Evolutionary conservation across 2,888 invertebrate species (phyloP), one percentile per base, ranked within the genome.

Genomic region (Conistra vaccinii): DNA sequence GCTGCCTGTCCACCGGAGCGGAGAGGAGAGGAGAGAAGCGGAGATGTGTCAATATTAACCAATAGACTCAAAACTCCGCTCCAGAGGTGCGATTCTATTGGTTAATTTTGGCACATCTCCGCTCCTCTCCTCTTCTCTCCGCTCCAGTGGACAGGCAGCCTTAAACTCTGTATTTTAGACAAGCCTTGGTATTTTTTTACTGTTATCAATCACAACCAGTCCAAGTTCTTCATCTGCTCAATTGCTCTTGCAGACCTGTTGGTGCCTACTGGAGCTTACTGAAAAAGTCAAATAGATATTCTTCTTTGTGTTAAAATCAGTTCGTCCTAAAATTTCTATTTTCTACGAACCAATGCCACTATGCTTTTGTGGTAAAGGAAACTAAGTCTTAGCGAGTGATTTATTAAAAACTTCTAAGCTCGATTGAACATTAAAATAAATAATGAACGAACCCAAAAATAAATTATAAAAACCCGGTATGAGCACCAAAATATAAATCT

Each of bases 381-480:
- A 76, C 58, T 6, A 73, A 55, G 29, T 77, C 63, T 68, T 66
- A 78, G 0, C 23, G n/a, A 63, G n/a, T 77, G 76, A 80, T 85
- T 80, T 85, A 85, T 85, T 57, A 39, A 20, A 65, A 78, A 65
- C 45, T 63, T 76, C 65, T 39, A 83, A 78, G 53, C 69, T 74
- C 39, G 62, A 79, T 73, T 77, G 76, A 73, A 72, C 70, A 75
- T 81, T 78, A 83, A 81, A 81, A 83, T 87, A 83, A 89, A 81
- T 89, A 86, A 88, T 88, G 84, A 83, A 61, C 23, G 39, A 58
- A 67, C 60, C 76, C 77, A 82, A 88, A 89, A 86, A 86, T 89
- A 88, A 76, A 83, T 82, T 78, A 63, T 70, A 81, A 79, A 76
- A 80, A 65, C 58, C 74, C 76, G 58, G 71, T 82, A 76, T 72